Evolutionary conservation across 2,797 vertebrate genomes (phyloP).

Genomic region (Pitangus sulphuratus): DNA sequence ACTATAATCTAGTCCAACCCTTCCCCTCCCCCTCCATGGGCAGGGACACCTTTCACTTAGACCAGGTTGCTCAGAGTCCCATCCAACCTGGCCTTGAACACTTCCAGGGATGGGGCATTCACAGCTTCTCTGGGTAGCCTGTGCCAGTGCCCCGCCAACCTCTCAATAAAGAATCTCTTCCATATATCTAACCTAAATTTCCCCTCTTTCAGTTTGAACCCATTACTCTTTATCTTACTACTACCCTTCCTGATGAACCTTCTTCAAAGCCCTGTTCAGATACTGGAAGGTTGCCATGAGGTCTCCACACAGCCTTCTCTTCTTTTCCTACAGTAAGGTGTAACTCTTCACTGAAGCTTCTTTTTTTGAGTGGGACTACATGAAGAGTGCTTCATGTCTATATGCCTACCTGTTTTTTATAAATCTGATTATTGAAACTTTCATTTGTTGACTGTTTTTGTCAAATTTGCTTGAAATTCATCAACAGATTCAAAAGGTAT

Average conservation of each 20-base stretch:
- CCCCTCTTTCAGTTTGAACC: no score
- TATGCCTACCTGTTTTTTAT: background rate
- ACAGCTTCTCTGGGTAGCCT: no score
- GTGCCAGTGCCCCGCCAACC: no score
- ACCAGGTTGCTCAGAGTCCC: no score
- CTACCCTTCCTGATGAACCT: no score
- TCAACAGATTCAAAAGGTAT: background rate
- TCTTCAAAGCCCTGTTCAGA: background rate
- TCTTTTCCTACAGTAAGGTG: background rate
- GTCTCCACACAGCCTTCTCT: background rate
- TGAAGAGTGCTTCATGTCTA: background rate
- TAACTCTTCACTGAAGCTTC: background rate
- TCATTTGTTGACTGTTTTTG: background rate
- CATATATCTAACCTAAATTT: no score
- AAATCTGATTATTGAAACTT: background rate
- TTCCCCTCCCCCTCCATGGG: no score
- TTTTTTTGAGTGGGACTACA: background rate
- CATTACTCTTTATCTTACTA: no score
- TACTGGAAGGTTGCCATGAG: background rate
- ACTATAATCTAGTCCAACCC: background rate
- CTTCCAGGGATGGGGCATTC: background rate
- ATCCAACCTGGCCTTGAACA: background rate
- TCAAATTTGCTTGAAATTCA: background rate
- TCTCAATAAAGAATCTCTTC: background rate
- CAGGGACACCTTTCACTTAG: background rate